phyloP scores from a whole-genome alignment of 2,113 vertebrate species.

The Anhinga rufa region DNA sequence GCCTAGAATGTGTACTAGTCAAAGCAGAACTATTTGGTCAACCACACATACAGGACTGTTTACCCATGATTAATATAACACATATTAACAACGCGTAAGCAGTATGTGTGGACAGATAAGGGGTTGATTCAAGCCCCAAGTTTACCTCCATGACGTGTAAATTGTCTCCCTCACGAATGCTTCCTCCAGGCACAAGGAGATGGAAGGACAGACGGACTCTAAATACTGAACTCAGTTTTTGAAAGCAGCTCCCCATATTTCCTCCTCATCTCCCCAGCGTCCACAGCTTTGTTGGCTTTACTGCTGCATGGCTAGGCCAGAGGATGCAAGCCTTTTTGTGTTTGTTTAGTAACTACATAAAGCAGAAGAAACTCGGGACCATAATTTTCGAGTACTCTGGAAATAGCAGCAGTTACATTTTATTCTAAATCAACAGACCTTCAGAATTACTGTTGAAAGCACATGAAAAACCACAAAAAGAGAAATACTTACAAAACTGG shows the following conservation, averaged over 20 bases:
- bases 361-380: not conserved
- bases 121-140: not conserved
- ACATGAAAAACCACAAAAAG: not conserved
- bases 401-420: not conserved
- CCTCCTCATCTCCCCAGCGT: not conserved
- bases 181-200: not conserved
- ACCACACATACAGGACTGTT: not conserved
- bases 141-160: not conserved
- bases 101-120: not conserved
- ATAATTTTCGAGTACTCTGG: not conserved
- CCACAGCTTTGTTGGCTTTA: not conserved
- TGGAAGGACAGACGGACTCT: not conserved
- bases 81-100: not conserved
- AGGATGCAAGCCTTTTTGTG: not conserved
- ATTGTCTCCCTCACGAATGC: not conserved
- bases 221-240: not conserved
- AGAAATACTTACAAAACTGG: not conserved
- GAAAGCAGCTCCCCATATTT: not conserved
- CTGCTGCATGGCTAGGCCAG: not conserved
- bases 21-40: constrained; percentile 8
- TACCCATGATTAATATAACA: not conserved
- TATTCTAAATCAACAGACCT: not conserved
- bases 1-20: not conserved
- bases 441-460: not conserved
- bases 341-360: not conserved